phyloP scores from a whole-genome alignment of 2,797 vertebrate genomes.

The Carapus acus region DNA sequence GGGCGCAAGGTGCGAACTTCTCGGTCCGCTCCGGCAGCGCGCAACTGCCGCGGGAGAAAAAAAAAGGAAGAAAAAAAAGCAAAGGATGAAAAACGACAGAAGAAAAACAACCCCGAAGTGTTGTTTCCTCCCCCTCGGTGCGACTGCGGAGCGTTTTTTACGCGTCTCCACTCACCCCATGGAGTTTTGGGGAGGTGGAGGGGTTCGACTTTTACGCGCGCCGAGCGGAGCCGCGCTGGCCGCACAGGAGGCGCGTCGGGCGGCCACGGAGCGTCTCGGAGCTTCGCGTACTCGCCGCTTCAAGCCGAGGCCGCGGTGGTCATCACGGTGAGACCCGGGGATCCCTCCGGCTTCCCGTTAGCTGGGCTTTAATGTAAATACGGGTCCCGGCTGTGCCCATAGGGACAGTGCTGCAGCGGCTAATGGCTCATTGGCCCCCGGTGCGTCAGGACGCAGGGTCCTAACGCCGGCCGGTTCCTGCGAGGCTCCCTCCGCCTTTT shows the following conservation, averaged over 20 bases:
- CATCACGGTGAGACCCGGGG: constrained; percentile 54
- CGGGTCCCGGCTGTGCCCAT: constrained; percentile 39
- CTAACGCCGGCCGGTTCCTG: constrained; percentile 51
- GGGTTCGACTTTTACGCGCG: constrained; percentile 56
- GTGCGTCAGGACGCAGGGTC: constrained; percentile 52
- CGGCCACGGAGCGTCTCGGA: constrained; percentile 75
- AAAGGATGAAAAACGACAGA: constrained; percentile 5
- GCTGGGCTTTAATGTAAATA: constrained; percentile 50
- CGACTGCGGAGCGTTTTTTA: constrained; percentile 35
- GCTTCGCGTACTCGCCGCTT: constrained; percentile 54
- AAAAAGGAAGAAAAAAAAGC: not conserved
- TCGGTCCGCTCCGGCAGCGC: not conserved
- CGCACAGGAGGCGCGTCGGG: constrained; percentile 71
- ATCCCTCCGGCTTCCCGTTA: constrained; percentile 55
- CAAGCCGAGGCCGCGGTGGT: constrained; percentile 71
- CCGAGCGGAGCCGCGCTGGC: constrained; percentile 77
- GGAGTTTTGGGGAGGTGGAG: constrained; percentile 46
- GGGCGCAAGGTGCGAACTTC: not conserved
- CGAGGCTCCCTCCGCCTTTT: not conserved
- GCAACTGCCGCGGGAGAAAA: not conserved
- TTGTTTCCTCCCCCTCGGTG: constrained; percentile 27
- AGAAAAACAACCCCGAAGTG: no score
- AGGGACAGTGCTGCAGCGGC: constrained; percentile 37
- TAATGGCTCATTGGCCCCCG: constrained; percentile 17
- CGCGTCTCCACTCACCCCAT: constrained; percentile 58